Percentiles rank a stretch among this genome's conserved stretches.
phyloP scores from a whole-genome alignment of 2,888 invertebrate species.

The Microctonus aethiopoides region DNA sequence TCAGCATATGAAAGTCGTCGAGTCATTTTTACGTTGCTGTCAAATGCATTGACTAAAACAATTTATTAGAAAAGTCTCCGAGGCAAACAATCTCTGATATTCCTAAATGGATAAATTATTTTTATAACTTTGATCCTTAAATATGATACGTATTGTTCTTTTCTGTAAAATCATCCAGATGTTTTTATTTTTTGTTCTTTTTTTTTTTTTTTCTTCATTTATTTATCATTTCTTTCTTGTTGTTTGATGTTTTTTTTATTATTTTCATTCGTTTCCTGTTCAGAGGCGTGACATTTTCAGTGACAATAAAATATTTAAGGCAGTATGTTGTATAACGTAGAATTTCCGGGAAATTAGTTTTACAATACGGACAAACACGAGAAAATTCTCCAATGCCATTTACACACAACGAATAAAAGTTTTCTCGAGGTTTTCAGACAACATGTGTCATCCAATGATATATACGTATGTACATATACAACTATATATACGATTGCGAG shows the following conservation, averaged over 20 bases:
- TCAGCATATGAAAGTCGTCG: neutral
- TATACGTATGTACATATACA: neutral
- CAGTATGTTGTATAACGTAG: neutral
- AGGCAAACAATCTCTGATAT: conserved; percentile 2
- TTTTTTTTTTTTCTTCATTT: neutral
- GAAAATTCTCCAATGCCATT: conserved; percentile 5
- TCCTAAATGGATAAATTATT: conserved; percentile 11
- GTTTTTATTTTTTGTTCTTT: neutral
- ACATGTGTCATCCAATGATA: conserved; percentile 9
- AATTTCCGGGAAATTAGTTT: conserved; percentile 24
- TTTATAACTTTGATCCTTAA: conserved; percentile 1
- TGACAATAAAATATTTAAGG: conserved; percentile 13
- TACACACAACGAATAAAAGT: conserved; percentile 13
- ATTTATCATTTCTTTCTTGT: neutral
- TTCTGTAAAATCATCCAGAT: neutral
- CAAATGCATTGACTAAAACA: neutral
- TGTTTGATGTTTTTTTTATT: conserved; percentile 4
- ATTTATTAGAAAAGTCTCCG: conserved; percentile 16
- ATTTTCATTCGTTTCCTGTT: neutral
- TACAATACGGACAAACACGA: conserved; percentile 9
- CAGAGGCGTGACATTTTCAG: neutral
- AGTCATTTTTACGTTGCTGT: neutral
- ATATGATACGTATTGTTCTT: neutral
- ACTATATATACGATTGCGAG: neutral
- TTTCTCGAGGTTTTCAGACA: conserved; percentile 2